Evolutionary conservation across 2,797 vertebrate species (phyloP).

Genomic region (Steatocranus sp.): DNA sequence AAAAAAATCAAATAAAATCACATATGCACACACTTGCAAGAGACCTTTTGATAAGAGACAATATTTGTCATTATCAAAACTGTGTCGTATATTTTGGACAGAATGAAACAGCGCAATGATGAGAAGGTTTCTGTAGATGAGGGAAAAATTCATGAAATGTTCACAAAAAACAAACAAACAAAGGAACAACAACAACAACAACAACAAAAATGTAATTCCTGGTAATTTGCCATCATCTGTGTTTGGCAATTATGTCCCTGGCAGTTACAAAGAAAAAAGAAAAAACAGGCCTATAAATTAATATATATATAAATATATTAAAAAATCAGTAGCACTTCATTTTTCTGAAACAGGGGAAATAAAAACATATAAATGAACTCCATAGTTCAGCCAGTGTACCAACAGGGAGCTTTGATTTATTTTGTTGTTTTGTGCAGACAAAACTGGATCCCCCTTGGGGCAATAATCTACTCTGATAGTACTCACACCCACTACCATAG

Average conservation of each 20-base stretch:
- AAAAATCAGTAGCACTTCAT: constrained; percentile 40
- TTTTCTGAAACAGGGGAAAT: constrained; percentile 43
- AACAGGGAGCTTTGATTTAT: constrained; percentile 65
- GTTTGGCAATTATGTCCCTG: constrained; percentile 29
- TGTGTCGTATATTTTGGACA: neutral
- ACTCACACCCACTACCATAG: constrained; percentile 59
- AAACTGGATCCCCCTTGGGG: constrained; percentile 59
- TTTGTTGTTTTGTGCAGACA: constrained; percentile 69
- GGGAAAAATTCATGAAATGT: neutral
- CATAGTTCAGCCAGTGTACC: constrained; percentile 49
- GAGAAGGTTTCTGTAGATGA: neutral
- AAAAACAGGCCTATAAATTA: constrained; percentile 10
- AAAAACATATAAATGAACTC: constrained; percentile 57
- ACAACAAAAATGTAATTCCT: constrained; percentile 49
- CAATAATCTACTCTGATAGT: constrained; percentile 65
- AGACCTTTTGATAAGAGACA: constrained; percentile 29
- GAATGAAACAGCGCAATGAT: neutral
- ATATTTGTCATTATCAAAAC: constrained; percentile 34
- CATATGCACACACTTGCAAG: neutral
- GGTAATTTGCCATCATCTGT: constrained; percentile 75
- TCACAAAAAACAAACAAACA: neutral
- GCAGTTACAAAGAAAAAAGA: neutral
- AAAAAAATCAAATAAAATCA: neutral
- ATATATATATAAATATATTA: constrained; percentile 41
- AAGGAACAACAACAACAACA: neutral